Percentiles rank a stretch among this genome's conserved stretches.
Conservation (phyloP, 2,888 invertebrate species). For the Osedax fenrisi region DNA sequence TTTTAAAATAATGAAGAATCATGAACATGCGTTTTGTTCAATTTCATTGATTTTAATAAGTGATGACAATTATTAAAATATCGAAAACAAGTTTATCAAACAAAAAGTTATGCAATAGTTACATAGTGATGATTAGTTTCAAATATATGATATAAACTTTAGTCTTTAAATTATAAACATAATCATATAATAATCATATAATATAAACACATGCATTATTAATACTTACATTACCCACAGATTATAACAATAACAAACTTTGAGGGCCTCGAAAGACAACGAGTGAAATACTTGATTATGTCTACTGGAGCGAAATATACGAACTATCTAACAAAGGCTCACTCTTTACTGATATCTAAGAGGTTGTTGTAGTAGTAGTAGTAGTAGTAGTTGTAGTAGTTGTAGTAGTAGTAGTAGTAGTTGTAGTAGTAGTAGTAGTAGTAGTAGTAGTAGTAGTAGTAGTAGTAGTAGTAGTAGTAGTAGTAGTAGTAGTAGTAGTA, state of each 20-base stretch:
- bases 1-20: too few relatives aligned
- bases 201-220: too few relatives aligned
- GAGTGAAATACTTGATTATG: constrained; percentile 71
- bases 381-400: not conserved
- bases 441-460: constrained; percentile 31
- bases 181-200: too few relatives aligned
- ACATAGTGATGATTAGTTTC: too few relatives aligned
- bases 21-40: too few relatives aligned
- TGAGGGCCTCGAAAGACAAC: constrained; percentile 68
- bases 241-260: constrained; percentile 79
- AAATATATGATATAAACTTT: too few relatives aligned
- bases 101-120: too few relatives aligned
- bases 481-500: constrained; percentile 27
- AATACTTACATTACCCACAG: constrained; percentile 41
- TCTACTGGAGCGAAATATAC: constrained; percentile 73
- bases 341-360: constrained; percentile 53
- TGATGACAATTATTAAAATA: too few relatives aligned
- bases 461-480: constrained; percentile 29
- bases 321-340: constrained; percentile 53
- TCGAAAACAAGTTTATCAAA: too few relatives aligned
- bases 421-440: constrained; percentile 29
- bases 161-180: too few relatives aligned
- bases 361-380: constrained; percentile 44
- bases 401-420: constrained; percentile 8
- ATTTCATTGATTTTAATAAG: too few relatives aligned